Evolutionary conservation across 2,113 vertebrate genomes (phyloP).

Genomic region (Origma solitaria): DNA sequence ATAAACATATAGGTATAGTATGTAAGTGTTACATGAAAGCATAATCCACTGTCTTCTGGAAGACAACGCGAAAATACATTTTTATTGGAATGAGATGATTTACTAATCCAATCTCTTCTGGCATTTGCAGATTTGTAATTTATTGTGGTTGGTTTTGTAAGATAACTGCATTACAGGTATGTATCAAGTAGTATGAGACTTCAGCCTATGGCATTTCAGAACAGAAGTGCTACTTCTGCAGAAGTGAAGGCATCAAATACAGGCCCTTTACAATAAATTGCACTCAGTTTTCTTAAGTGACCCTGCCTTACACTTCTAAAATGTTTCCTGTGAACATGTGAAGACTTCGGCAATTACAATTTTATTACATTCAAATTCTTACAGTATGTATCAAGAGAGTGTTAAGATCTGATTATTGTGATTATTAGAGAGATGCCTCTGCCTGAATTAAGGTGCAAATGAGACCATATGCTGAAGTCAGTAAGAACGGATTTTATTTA

Average conservation of each 20-base stretch:
- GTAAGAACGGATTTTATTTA: background rate
- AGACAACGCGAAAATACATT: background rate
- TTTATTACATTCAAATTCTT: background rate
- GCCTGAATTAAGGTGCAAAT: background rate
- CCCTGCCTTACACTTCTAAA: background rate
- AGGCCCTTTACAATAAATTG: slow-evolving; percentile 10
- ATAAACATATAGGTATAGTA: background rate
- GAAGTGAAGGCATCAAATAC: background rate
- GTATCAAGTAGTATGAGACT: background rate
- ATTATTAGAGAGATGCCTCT: background rate
- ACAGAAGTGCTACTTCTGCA: background rate
- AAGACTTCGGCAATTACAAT: background rate
- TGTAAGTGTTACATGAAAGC: background rate
- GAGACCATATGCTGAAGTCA: background rate
- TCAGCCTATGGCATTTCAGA: background rate
- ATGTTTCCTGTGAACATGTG: background rate
- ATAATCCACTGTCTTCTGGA: background rate
- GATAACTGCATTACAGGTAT: background rate
- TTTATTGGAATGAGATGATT: background rate
- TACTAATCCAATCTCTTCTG: background rate
- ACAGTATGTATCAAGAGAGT: background rate
- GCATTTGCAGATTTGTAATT: background rate
- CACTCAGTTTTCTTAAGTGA: background rate
- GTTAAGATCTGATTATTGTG: background rate
- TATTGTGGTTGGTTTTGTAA: background rate